A percentile compares a stretch with the other conserved stretches of the same genome.
phyloP scores from a whole-genome alignment of 2,113 vertebrate genomes.

The Xiphias gladius region DNA sequence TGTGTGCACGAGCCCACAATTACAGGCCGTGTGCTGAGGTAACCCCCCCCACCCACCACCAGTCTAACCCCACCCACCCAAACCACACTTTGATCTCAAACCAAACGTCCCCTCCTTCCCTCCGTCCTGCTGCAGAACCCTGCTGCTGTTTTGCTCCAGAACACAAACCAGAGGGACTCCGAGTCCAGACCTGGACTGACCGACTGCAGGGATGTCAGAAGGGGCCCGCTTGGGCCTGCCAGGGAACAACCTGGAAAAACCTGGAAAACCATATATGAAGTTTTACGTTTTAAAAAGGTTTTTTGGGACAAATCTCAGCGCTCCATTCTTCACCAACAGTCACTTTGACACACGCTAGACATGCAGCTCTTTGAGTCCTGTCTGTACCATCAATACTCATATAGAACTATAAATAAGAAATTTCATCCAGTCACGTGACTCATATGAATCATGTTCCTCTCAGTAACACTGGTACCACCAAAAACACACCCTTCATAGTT shows the following conservation, averaged over 20 bases:
- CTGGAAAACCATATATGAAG: neutral
- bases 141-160: conserved; percentile 28
- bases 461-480: too few relatives aligned
- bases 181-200: conserved; percentile 18
- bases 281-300: too few relatives aligned
- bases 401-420: too few relatives aligned
- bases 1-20: conserved; percentile 59
- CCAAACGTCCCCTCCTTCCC: conserved; percentile 54
- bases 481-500: too few relatives aligned
- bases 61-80: conserved; percentile 65
- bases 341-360: too few relatives aligned
- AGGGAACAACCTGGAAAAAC: conserved; percentile 1
- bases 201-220: neutral
- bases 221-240: neutral
- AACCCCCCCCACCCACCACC: conserved; percentile 35
- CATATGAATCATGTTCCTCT: too few relatives aligned
- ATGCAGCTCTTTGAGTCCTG: too few relatives aligned
- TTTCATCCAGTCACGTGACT: too few relatives aligned
- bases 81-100: conserved; percentile 67
- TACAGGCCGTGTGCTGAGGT: conserved; percentile 66
- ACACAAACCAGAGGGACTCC: conserved; percentile 28
- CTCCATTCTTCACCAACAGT: too few relatives aligned
- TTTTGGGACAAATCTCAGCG: neutral
- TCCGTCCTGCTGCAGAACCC: conserved; percentile 2
- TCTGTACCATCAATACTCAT: too few relatives aligned